Percentiles rank a stretch among this genome's conserved stretches.
These are phyloP conservation scores for Nomada ruficornis DNA, from an alignment of 2,888 invertebrate species.

Conservation along the genomic window DNA sequence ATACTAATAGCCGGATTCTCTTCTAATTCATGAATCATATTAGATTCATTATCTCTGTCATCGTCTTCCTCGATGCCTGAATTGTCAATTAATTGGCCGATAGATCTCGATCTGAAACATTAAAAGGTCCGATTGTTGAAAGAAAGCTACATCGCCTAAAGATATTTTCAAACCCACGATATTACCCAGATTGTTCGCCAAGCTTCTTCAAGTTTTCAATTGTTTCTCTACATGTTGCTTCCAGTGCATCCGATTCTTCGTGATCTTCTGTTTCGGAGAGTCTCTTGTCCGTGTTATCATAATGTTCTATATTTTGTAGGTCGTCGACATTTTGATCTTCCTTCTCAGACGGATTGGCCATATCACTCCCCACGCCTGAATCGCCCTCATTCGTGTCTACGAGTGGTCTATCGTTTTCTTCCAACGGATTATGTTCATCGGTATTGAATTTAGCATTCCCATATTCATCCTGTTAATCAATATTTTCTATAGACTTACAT, in stretches of 20 bases:
- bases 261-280: constrained; percentile 77
- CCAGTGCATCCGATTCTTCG: constrained; percentile 81
- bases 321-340: constrained; percentile 83
- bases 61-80: constrained; percentile 72
- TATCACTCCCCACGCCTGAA: constrained; percentile 83
- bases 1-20: constrained; percentile 72
- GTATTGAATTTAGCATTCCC: constrained; percentile 73
- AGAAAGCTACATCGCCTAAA: background rate
- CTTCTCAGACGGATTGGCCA: constrained; percentile 81
- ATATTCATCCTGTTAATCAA: constrained; percentile 73
- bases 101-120: constrained; percentile 72
- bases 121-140: constrained; percentile 1
- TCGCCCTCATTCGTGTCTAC: constrained; percentile 82
- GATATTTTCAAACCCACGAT: background rate
- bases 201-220: constrained; percentile 82
- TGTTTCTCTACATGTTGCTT: constrained; percentile 82
- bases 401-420: constrained; percentile 78
- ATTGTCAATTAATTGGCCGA: constrained; percentile 71
- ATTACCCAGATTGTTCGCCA: constrained; percentile 82
- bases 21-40: constrained; percentile 72
- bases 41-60: constrained; percentile 63
- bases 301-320: constrained; percentile 73
- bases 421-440: constrained; percentile 77
- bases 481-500: background rate
- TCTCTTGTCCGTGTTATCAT: constrained; percentile 74